phyloP scores from a whole-genome alignment of 2,888 invertebrate species.

The Leistus spinibarbis region DNA sequence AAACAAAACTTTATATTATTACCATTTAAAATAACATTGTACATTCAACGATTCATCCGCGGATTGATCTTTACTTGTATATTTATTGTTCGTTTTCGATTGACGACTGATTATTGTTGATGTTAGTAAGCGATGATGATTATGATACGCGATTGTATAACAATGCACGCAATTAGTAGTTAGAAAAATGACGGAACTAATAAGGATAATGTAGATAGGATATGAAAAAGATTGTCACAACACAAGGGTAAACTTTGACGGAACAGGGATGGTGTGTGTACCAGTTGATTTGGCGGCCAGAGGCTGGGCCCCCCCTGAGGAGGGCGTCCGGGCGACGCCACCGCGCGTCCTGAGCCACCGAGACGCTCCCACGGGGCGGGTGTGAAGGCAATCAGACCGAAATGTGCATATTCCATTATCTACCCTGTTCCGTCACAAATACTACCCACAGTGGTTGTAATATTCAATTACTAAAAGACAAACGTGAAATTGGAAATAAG shows the following conservation, averaged over 20 bases:
- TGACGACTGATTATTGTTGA: constrained; percentile 31
- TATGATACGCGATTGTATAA: constrained; percentile 5
- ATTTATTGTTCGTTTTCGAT: constrained; percentile 14
- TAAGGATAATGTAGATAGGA: not conserved
- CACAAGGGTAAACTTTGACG: not conserved
- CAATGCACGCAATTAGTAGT: not conserved
- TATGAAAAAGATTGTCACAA: not conserved
- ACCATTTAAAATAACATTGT: constrained; percentile 5
- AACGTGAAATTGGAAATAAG: not conserved
- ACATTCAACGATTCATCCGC: not conserved
- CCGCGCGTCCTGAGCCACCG: constrained; percentile 37
- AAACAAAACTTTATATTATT: not conserved
- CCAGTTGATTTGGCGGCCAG: not conserved
- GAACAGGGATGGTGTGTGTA: not conserved
- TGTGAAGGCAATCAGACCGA: not conserved
- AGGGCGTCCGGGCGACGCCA: constrained; percentile 16
- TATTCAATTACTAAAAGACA: not conserved
- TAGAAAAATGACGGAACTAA: not conserved
- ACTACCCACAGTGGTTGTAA: not conserved
- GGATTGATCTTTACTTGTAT: not conserved
- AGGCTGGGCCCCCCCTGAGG: constrained; percentile 15
- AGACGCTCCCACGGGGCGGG: constrained; percentile 24
- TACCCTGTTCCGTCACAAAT: not conserved
- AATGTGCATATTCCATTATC: not conserved
- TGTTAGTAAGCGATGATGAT: constrained; percentile 20